Conservation (phyloP, 1,140 invertebrate species). For the Calephelis nemesis region DNA sequence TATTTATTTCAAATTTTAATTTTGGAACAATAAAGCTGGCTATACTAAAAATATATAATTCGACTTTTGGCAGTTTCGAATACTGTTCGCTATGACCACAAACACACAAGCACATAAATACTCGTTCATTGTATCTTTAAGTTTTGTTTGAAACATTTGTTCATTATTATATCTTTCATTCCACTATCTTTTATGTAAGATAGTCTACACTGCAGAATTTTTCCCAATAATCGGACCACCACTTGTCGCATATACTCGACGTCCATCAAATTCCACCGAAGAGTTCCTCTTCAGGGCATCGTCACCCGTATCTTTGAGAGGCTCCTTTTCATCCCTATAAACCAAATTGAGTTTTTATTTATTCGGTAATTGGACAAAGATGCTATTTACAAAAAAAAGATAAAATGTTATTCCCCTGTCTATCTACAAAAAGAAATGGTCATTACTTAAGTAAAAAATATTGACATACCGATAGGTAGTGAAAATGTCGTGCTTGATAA, state of each 20-base stretch:
- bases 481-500: no score
- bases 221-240: slow-evolving; percentile 88
- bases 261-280: slow-evolving; percentile 89
- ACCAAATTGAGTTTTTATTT: slow-evolving; percentile 20
- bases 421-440: no score
- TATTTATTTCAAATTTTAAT: not conserved
- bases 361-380: not conserved
- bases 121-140: slow-evolving; percentile 23
- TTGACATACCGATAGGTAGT: no score
- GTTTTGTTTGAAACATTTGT: not conserved
- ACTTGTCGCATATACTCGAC: slow-evolving; percentile 87
- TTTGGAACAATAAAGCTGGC: slow-evolving; percentile 4
- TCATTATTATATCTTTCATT: not conserved
- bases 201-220: slow-evolving; percentile 87
- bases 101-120: slow-evolving; percentile 61
- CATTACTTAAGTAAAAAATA: no score
- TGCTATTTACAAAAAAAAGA: not conserved
- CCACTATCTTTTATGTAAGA: slow-evolving; percentile 4
- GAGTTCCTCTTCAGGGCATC: slow-evolving; percentile 86
- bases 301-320: slow-evolving; percentile 84
- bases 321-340: slow-evolving; percentile 89
- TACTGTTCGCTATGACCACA: slow-evolving; percentile 68
- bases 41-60: slow-evolving; percentile 46
- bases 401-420: not conserved
- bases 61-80: slow-evolving; percentile 69